Conservation (phyloP, 2,113 vertebrate genomes). For the Furnarius figulus region DNA sequence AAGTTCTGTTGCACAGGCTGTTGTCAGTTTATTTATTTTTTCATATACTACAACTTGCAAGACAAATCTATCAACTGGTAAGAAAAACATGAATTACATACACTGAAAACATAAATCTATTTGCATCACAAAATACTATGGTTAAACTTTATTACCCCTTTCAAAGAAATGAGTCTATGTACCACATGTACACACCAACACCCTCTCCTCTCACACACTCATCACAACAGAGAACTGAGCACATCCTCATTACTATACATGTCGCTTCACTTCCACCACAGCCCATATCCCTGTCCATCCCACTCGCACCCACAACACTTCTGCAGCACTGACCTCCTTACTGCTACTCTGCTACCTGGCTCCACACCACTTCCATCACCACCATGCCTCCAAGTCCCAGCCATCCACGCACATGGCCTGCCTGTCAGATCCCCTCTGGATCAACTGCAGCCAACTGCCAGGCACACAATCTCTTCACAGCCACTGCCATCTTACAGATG, state of each 20-base stretch:
- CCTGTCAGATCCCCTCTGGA: not conserved
- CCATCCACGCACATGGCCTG: accelerated
- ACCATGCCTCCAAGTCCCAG: not conserved
- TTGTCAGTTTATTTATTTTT: not conserved
- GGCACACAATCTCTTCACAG: not conserved
- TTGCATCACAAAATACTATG: not conserved
- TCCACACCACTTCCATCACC: not conserved
- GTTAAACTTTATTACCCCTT: not conserved
- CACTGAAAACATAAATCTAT: not conserved
- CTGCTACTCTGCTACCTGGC: not conserved
- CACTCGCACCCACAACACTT: accelerated
- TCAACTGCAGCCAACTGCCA: not conserved
- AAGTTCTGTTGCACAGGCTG: not conserved
- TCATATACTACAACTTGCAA: not conserved
- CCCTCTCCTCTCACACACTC: not conserved
- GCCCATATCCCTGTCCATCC: not conserved
- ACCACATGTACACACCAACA: not conserved
- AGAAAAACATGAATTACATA: not conserved
- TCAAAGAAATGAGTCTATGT: not conserved
- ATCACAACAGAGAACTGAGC: not conserved
- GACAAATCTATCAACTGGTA: not conserved
- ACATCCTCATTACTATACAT: accelerated
- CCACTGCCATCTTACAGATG: accelerated
- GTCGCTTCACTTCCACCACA: accelerated
- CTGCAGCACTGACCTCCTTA: not conserved